Conservation (phyloP, 2,113 vertebrate species). For the Lanius ludovicianus region DNA sequence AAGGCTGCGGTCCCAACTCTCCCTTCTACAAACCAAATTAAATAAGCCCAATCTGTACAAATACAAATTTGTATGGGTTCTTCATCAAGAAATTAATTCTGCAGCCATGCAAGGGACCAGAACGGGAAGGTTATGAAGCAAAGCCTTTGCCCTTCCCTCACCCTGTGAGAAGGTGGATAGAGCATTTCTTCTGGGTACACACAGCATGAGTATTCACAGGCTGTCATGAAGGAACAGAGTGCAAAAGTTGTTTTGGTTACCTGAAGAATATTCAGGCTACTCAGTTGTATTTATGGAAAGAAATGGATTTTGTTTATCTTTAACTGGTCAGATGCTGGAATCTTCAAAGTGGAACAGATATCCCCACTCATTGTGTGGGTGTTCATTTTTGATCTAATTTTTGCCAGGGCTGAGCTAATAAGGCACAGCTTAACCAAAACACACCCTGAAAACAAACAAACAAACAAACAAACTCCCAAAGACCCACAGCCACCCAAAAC, state of each 20-base stretch:
- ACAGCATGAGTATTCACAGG: background rate
- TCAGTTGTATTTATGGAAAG: background rate
- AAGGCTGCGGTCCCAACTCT: background rate
- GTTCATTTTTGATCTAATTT: background rate
- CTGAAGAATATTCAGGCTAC: background rate
- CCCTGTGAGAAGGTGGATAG: accelerated
- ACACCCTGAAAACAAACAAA: background rate
- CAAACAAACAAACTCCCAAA: background rate
- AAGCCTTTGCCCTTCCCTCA: background rate
- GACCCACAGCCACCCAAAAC: background rate
- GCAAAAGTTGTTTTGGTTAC: background rate
- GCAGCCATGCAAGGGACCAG: background rate
- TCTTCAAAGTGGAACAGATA: background rate
- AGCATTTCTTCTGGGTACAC: background rate
- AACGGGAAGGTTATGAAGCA: background rate
- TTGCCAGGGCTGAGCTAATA: background rate
- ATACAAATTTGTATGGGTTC: background rate
- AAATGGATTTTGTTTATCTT: background rate
- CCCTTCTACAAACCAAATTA: background rate
- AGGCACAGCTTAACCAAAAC: background rate
- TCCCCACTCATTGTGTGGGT: background rate
- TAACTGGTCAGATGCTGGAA: background rate
- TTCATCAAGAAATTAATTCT: background rate
- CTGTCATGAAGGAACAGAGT: background rate
- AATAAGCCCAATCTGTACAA: background rate